Base-by-base conservation (phyloP, 37 sponge, comb jelly and placozoan genomes). In the Mnemiopsis leidyi region DNA sequence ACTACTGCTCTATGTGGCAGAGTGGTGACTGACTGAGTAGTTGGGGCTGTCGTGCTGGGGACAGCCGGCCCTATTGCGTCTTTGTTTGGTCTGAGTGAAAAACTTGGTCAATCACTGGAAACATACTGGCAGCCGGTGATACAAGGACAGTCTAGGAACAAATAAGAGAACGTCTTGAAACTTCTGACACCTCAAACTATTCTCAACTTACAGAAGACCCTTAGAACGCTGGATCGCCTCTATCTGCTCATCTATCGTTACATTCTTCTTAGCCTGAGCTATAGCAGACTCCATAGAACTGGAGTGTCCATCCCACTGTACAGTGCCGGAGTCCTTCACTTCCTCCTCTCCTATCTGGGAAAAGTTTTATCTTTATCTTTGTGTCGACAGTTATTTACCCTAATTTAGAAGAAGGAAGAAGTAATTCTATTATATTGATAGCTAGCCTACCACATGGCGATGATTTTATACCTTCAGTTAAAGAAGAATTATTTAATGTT, bases 281-380 rank as follows among this genome's bases (percentile, higher is more conserved):
- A 18, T 76, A 18, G 33, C 94, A 68, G 93, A 24, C 31, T 94
- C 95, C 96, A 94, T 76, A 79, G 92, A 68, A 94, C n/a, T 31
- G 21, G 24, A n/a, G 73, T 94, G 94, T 33, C 97, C 97, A 92
- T 96, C 97, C 97, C 97, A 96, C 79, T 95, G 95, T 23, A 94
- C 95, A 9, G 69, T 13, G 0, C 82, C 83, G 23, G 32, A 9
- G 16, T 20, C 67, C 3, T 18, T 28, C 37, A 69, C 33, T 30
- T 68, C 68, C 35, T 38, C 93, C 38, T 94, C 96, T 83, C 94
- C 94, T 75, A 95, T 95, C 95, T 95, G 93, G 0, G 40, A 38
- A 39, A 29, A 35, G 92, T 32, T 13, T 25, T 33, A 38, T 90
- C 92, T 90, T 38, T 38, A 18, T 38, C n/a, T 7, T 82, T 82